A percentile compares a stretch with the other conserved stretches of the same genome.
These are phyloP conservation scores for Stigmatopora nigra DNA, from an alignment of 2,113 vertebrate species.

Conservation along the genomic window DNA sequence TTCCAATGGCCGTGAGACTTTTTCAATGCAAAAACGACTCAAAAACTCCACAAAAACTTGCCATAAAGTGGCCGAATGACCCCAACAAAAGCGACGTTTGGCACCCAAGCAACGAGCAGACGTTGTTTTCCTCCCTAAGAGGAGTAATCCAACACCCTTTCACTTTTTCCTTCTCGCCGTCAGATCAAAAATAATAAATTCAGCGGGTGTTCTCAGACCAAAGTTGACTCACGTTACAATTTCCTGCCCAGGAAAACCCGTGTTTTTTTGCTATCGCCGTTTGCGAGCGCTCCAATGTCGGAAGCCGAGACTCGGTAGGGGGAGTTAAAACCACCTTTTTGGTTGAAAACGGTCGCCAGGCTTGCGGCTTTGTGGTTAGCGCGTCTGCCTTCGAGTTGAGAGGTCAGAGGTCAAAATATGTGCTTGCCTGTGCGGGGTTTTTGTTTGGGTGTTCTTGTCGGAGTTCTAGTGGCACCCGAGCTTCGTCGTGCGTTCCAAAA, in stretches of 20 bases:
- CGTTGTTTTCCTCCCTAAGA: conserved; percentile 16
- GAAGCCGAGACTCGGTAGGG: neutral
- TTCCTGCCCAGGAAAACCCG: conserved; percentile 5
- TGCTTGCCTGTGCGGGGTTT: too few species aligned
- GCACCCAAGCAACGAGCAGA: conserved; percentile 12
- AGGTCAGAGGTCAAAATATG: neutral
- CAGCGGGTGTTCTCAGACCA: conserved; percentile 4
- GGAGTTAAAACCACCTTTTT: neutral
- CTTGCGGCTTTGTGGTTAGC: neutral
- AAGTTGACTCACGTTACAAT: conserved; percentile 10
- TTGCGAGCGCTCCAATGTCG: conserved; percentile 10
- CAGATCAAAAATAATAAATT: conserved; percentile 12
- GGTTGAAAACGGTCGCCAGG: neutral
- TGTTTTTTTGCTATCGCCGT: conserved; percentile 12
- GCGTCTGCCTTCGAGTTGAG: neutral
- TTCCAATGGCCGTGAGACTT: too few species aligned
- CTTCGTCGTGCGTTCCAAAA: neutral
- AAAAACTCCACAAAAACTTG: too few species aligned
- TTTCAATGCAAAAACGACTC: too few species aligned
- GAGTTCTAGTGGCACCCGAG: neutral
- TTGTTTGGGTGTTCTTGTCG: too few species aligned
- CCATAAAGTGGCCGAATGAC: conserved; percentile 14
- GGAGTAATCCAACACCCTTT: neutral
- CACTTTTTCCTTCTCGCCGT: conserved; percentile 1
- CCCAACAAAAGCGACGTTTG: neutral